Evolutionary conservation across 2,113 vertebrate genomes (phyloP).

Genomic region (Varanus salvator): DNA sequence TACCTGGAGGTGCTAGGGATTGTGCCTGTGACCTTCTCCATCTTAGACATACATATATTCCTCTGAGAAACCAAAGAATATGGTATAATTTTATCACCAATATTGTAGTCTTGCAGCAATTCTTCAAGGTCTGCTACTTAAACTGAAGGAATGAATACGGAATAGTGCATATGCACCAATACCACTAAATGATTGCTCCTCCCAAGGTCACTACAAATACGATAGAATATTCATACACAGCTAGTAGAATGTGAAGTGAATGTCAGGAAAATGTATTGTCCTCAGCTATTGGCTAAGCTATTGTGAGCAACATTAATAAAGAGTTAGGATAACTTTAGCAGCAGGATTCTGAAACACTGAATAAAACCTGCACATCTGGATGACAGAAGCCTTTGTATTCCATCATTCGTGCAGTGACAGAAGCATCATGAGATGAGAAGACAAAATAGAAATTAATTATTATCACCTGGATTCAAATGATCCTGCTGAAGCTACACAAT

Average conservation of each 20-base stretch:
- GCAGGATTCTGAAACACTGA: background rate
- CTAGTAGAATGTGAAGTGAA: background rate
- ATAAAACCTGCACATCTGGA: background rate
- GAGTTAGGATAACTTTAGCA: background rate
- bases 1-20: background rate
- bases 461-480: no score
- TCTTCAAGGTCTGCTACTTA: background rate
- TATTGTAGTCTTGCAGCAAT: background rate
- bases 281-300: background rate
- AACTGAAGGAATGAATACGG: background rate
- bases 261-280: background rate
- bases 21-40: background rate
- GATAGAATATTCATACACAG: background rate
- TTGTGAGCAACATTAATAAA: background rate
- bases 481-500: background rate
- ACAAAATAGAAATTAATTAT: no score
- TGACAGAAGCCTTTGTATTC: no score
- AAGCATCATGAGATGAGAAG: no score
- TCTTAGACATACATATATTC: no score
- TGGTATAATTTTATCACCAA: no score
- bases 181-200: background rate
- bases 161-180: background rate
- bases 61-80: no score
- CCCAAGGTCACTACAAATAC: background rate
- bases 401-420: no score